Evolutionary conservation across 2,888 invertebrate species (phyloP), one percentile per base, ranked within the genome.

Genomic region (Eupithecia centaureata): DNA sequence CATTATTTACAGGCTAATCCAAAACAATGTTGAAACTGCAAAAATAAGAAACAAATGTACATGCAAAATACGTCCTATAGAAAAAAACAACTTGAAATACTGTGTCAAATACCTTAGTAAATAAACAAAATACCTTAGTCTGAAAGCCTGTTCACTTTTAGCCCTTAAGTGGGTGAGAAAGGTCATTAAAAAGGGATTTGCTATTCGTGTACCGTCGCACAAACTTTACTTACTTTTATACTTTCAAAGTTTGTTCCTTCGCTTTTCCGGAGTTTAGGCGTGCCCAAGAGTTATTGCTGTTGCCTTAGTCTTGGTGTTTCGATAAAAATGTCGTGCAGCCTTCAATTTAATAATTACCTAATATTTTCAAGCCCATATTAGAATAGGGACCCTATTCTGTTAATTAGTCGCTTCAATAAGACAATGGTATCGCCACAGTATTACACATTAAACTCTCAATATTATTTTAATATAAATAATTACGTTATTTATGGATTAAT

Each of bases 131-230:
- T 47, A 47, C 3, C 22, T 18, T 12, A 30, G n/a, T 30, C 32
- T 8, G 5, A 56, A 32, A 32, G 30, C 57, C 12, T 0, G 18
- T 28, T 54, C 54, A 54, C 32, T 32, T 57, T 57, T 18, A 13
- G 30, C 32, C 56, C 32, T 22, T 57, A 57, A 57, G 32, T 57
- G 33, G 32, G 57, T 57, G 57, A 51, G 32, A 42, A 42, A 67
- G 72, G 67, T 74, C 73, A 67, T 74, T 74, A 74, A 73, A 74
- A 73, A 68, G 63, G 74, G 71, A 74, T 74, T 74, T 74, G 71
- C 68, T 67, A 52, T 60, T 27, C 61, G 65, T 38, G 67, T 67
- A 60, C 38, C 63, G 71, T 70, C 74, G 67, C 61, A 67, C 58
- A 61, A 58, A 71, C 69, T 51, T 58, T 28, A 42, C 51, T 56